Evolutionary conservation across 2,888 invertebrate species (phyloP), one percentile per base, ranked within the genome.

Genomic region (Stenoptilia bipunctidactyla): DNA sequence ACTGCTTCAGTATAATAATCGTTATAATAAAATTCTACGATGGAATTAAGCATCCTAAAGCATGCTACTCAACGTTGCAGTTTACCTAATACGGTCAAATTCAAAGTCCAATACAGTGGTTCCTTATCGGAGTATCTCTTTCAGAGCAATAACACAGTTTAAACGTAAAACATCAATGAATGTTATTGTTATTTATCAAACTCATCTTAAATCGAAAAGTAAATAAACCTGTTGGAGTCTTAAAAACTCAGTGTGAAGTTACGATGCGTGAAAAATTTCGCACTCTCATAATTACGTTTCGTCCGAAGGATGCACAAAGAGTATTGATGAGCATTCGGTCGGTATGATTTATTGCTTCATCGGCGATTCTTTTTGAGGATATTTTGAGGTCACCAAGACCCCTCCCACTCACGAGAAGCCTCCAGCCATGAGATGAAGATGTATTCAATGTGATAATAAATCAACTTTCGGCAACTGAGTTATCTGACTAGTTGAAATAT

Each of bases 361-460:
- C 66, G 66, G 64, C 60, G 62, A 61, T 66, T 55, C 53, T 50
- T 58, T 66, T 66, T 63, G 58, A 65, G 61, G 59, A 56, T 64
- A 60, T 69, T 72, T 79, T 72, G 55, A 70, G 77, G 70, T 73
- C 68, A 69, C 61, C 62, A 50, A 50, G 54, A 59, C 50, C 66
- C 64, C 75, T 63, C 75, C 79, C 66, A 69, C 76, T 79, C 82
- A 80, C 80, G 80, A 75, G 58, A 58, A 48, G 79, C 80, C 77
- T 46, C 60, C 43, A 74, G 80, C 69, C 51, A 59, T 68, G 58
- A 62, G 69, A 79, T 79, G 72, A 80, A 80, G 77, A 74, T 65
- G 64, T 48, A 59, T 64, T 70, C 56, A 79, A 79, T 79, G 61
- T 60, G 48, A 51, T 42, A 56, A 79, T 82, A 77, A 80, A 80